Evolutionary conservation across 2,797 vertebrate species (phyloP), one percentile per base, ranked within the genome.

Genomic region (Typhlichthys subterraneus): DNA sequence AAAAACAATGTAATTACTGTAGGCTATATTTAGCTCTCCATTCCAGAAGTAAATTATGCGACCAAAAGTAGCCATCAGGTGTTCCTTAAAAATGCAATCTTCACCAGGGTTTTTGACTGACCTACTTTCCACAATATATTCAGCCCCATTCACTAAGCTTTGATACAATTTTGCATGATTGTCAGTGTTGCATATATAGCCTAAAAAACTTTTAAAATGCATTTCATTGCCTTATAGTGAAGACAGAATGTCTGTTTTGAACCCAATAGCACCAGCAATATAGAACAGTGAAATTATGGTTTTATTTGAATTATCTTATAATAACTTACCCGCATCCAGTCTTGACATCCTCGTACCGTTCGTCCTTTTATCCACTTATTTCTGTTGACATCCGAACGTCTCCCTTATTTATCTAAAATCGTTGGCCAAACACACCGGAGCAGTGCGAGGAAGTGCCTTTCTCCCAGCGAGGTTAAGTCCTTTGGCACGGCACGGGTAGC

Each of bases 271-370:
- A 9, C 47, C 12, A 7, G 7, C 33, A 31, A 33, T 4, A 29
- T 57, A 7, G 23, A 17, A 33, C 11, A 3, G 8, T 11, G 9
- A 42, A 12, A 14, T 15, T 48, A 50, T 0, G 0, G 13, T 11
- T 12, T 3, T 29, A 56, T 55, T 53, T 59, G 12, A 12, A 52
- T 2, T 33, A n/a, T 46, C 55, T 19, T 10, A 54, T n/a, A 45
- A 12, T 54, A 61, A 91, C 86, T 89, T 77, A 90, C 89, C 86
- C 65, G 74, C 75, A 75, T 71, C 75, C 73, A 75, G 9, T 77
- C 59, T 72, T 53, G 72, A 45, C 81, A 77, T 75, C 72, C 61
- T 78, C 8, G 46, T 63, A 38, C 12, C 53, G 29, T 33, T 45
- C 60, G 53, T 63, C 77, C 61, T 76, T 61, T 59, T 67, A 52